Evolutionary conservation across 2,797 vertebrate genomes (phyloP).

Genomic region (Pteronotus mesoamericanus): DNA sequence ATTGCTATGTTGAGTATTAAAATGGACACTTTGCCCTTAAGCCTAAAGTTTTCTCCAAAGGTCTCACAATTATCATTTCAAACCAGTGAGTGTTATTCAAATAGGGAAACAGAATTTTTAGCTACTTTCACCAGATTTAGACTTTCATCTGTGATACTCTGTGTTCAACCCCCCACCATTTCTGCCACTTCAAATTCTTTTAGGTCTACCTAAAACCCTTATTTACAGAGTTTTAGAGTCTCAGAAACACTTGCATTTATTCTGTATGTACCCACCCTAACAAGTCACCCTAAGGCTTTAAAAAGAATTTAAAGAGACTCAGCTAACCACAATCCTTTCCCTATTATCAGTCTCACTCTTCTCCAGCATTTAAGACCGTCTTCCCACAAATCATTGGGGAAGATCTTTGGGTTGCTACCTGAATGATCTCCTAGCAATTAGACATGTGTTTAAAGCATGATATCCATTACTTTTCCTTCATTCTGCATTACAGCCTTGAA

Average conservation of each 20-base stretch:
- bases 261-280: neutral
- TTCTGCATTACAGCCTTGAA: neutral
- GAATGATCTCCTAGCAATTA: neutral
- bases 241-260: neutral
- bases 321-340: neutral
- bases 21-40: neutral
- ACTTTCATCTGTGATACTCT: constrained; percentile 7
- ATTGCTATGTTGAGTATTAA: neutral
- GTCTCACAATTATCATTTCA: constrained; percentile 11
- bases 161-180: neutral
- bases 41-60: neutral
- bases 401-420: neutral
- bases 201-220: neutral
- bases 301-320: neutral
- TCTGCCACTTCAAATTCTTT: neutral
- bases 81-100: neutral
- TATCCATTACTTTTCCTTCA: neutral
- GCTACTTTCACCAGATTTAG: neutral
- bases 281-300: neutral
- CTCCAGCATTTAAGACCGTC: neutral
- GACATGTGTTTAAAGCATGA: neutral
- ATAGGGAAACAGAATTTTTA: neutral
- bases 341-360: neutral
- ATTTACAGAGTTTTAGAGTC: neutral
- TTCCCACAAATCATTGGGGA: neutral